Evolutionary conservation across 2,888 invertebrate species (phyloP).

Genomic region (Crematogaster levior): DNA sequence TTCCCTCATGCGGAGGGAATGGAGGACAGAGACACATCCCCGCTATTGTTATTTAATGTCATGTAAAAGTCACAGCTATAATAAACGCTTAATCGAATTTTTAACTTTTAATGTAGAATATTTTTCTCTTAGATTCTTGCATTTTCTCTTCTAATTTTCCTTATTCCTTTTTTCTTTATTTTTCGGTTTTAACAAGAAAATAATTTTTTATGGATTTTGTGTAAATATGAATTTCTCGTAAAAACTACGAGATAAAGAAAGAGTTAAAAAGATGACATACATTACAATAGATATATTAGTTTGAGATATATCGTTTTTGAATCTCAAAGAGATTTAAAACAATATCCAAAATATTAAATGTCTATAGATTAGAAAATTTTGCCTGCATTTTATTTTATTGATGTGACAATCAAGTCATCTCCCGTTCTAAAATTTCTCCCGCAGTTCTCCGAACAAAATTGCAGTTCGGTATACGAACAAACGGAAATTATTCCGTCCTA

Average conservation of each 20-base stretch:
- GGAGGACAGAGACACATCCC: neutral
- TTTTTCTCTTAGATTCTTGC: neutral
- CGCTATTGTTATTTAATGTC: slow-evolving; percentile 40
- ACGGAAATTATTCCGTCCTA: slow-evolving; percentile 2
- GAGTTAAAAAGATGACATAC: neutral
- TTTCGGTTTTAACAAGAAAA: neutral
- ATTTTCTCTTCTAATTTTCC: neutral
- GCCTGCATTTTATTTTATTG: neutral
- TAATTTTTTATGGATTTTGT: neutral
- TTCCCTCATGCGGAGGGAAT: slow-evolving; percentile 17
- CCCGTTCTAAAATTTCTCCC: neutral
- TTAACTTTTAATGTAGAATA: neutral
- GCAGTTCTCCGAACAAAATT: neutral
- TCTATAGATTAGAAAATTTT: neutral
- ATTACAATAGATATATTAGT: too few species aligned
- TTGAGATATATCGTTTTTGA: too few species aligned
- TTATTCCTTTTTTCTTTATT: neutral
- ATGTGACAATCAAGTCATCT: neutral
- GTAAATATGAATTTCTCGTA: neutral
- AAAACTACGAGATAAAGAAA: neutral
- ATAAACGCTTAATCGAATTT: slow-evolving; percentile 25
- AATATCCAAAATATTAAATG: neutral
- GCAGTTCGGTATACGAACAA: neutral
- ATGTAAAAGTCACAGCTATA: neutral
- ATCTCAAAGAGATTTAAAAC: neutral